Evolutionary conservation across 2,888 invertebrate species (phyloP), one percentile per base, ranked within the genome.

Genomic region (Hofmannophila pseudospretella): DNA sequence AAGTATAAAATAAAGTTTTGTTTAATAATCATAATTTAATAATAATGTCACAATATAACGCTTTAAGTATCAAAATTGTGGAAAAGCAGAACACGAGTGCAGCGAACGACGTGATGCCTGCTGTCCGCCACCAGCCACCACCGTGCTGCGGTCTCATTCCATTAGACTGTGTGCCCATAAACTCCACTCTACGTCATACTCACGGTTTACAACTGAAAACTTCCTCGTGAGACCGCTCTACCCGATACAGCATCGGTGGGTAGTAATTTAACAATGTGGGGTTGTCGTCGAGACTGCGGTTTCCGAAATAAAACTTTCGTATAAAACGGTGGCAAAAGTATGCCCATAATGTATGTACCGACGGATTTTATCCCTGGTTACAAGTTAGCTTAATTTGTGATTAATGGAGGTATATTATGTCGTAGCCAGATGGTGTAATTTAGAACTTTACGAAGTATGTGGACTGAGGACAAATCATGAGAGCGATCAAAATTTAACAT

Each of bases 291-390:
- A 7, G 23, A n/a, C n/a, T 23, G 7, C n/a, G 7, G 8, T 23
- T 7, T 7, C 4, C n/a, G 7, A 23, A 23, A 23, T 44, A 55
- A 47, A 49, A 43, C n/a, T n/a, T n/a, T n/a, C n/a, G n/a, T n/a
- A n/a, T n/a, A n/a, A n/a, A n/a, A n/a, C n/a, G n/a, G n/a, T n/a
- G n/a, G n/a, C n/a, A n/a, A n/a, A n/a, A n/a, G n/a, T n/a, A n/a
- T n/a, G n/a, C n/a, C n/a, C n/a, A n/a, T n/a, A n/a, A n/a, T n/a
- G n/a, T n/a, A n/a, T n/a, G n/a, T n/a, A n/a, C n/a, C n/a, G n/a
- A n/a, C n/a, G n/a, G n/a, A n/a, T n/a, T n/a, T n/a, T n/a, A n/a
- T n/a, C n/a, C n/a, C n/a, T n/a, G n/a, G n/a, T n/a, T n/a, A n/a
- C n/a, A n/a, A n/a, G n/a, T n/a, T n/a, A n/a, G n/a, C n/a, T n/a